Percentiles rank a stretch among this genome's conserved stretches.
Conservation (phyloP, 2,797 vertebrate genomes). For the Anabas testudineus region DNA sequence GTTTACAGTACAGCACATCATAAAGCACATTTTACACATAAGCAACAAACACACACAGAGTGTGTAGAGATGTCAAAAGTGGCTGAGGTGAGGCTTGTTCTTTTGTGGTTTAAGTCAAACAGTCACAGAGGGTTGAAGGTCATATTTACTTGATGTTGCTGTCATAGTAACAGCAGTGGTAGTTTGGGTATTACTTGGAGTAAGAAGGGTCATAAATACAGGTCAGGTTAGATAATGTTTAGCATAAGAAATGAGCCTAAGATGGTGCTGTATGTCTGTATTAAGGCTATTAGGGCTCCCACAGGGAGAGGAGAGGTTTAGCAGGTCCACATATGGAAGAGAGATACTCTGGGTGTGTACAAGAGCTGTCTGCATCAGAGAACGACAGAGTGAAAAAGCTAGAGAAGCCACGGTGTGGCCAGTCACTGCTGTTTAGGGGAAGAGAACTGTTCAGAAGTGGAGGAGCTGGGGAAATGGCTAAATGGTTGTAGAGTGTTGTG, state of each 20-base stretch:
- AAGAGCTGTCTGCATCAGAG: slow-evolving; percentile 85
- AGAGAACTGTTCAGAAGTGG: slow-evolving; percentile 86
- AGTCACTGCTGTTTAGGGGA: slow-evolving; percentile 86
- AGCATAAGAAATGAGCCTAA: slow-evolving; percentile 11
- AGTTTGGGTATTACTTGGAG: slow-evolving; percentile 10
- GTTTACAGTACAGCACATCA: not conserved
- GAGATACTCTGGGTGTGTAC: slow-evolving; percentile 67
- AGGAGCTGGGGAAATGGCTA: slow-evolving; percentile 80
- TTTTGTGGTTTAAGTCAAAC: slow-evolving; percentile 27
- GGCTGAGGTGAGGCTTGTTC: slow-evolving; percentile 25
- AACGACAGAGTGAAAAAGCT: slow-evolving; percentile 87
- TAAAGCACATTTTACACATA: not conserved
- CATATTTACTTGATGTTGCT: slow-evolving; percentile 1
- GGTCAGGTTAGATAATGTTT: slow-evolving; percentile 28
- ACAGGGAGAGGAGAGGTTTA: slow-evolving; percentile 12
- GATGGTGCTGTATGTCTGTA: not conserved
- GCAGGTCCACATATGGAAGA: slow-evolving; percentile 50
- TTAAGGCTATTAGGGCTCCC: not conserved
- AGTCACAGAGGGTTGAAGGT: slow-evolving; percentile 19
- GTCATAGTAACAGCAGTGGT: slow-evolving; percentile 1
- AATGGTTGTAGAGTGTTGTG: slow-evolving; percentile 14
- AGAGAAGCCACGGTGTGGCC: slow-evolving; percentile 87
- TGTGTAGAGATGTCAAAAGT: slow-evolving; percentile 26
- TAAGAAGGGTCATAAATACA: slow-evolving; percentile 16
- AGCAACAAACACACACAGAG: not conserved